Percentiles rank a stretch among this genome's conserved stretches.
phyloP scores from a whole-genome alignment of 2,888 invertebrate species.

The Drosophila gaucha region DNA sequence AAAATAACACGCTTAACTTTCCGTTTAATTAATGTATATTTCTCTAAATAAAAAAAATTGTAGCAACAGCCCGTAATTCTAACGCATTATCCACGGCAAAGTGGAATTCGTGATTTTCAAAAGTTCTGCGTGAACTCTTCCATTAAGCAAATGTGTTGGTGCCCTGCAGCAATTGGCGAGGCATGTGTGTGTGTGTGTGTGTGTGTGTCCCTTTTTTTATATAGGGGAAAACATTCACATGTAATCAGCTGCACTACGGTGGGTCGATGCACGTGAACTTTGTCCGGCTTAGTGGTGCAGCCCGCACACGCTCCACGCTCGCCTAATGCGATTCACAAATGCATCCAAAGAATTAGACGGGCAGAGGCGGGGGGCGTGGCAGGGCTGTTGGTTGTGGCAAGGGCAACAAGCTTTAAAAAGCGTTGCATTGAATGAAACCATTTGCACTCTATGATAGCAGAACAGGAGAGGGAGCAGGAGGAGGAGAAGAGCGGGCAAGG shows the following conservation, averaged over 20 bases:
- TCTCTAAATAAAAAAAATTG: background rate
- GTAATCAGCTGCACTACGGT: conserved; percentile 43
- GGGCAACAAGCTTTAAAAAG: conserved; percentile 44
- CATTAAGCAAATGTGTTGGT: conserved; percentile 8
- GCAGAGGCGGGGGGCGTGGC: background rate
- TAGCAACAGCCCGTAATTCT: background rate
- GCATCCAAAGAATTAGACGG: conserved; percentile 43
- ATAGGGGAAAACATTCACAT: conserved; percentile 42
- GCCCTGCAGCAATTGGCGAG: conserved; percentile 23
- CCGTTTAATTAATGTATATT: conserved; percentile 4
- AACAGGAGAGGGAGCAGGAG: background rate
- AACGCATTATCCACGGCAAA: conserved; percentile 1
- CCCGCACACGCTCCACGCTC: conserved; percentile 34
- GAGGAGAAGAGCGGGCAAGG: too few relatives aligned
- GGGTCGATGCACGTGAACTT: conserved; percentile 68
- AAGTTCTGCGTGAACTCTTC: conserved; percentile 7
- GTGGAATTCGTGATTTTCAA: conserved; percentile 13
- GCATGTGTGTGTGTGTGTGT: background rate
- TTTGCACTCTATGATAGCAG: conserved; percentile 19
- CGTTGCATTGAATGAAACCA: conserved; percentile 52
- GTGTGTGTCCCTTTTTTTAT: conserved; percentile 24
- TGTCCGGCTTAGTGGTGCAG: conserved; percentile 59
- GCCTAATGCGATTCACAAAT: conserved; percentile 57
- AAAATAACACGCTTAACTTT: conserved; percentile 8
- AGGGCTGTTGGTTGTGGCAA: conserved; percentile 18